phyloP scores from a whole-genome alignment of 1,140 invertebrate species.

The Alviniconcha marisindica region DNA sequence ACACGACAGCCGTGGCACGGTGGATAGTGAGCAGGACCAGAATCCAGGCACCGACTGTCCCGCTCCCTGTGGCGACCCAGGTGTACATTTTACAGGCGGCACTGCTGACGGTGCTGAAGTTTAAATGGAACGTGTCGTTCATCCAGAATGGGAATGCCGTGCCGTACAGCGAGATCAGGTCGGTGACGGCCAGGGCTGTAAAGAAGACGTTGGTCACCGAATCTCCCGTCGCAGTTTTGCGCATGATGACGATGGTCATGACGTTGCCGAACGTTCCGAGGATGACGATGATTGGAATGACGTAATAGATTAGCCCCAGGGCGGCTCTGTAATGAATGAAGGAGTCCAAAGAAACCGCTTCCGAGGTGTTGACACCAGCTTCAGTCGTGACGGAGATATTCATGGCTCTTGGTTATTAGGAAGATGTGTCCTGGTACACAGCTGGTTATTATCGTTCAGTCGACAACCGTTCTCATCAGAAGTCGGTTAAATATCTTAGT shows the following conservation, averaged over 20 bases:
- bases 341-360: not conserved
- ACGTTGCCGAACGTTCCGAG: conserved; percentile 23
- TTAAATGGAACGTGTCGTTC: not conserved
- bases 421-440: not conserved
- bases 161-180: not conserved
- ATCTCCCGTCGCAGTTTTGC: not conserved
- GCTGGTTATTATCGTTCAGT: too few relatives aligned
- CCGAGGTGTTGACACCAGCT: not conserved
- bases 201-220: not conserved
- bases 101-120: not conserved
- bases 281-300: not conserved
- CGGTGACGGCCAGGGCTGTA: conserved; percentile 6
- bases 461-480: too few relatives aligned
- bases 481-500: too few relatives aligned
- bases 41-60: not conserved
- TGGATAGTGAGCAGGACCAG: not conserved
- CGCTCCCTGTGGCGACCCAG: too few relatives aligned
- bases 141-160: not conserved
- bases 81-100: not conserved
- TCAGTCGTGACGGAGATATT: not conserved
- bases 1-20: conserved; percentile 9
- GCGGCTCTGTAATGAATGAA: not conserved
- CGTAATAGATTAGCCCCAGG: not conserved
- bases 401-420: not conserved
- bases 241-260: conserved; percentile 24